Percentiles rank a stretch among this genome's conserved stretches.
Evolutionary conservation across 2,113 vertebrate genomes (phyloP).

Genomic region (Notarius lentiginosus): DNA sequence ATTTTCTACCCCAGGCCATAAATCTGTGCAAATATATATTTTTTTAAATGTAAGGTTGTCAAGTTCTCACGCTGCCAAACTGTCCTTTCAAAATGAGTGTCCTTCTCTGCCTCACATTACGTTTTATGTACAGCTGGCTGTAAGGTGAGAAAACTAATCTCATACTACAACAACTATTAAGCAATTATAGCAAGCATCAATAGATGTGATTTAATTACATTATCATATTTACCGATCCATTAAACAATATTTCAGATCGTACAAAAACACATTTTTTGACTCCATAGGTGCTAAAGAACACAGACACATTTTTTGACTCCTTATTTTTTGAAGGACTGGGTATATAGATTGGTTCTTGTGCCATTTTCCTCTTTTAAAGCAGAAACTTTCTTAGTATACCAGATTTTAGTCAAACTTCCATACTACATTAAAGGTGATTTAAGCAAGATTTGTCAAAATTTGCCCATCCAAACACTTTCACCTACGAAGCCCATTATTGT

Average conservation of each 20-base stretch:
- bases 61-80: not conserved
- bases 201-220: not conserved
- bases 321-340: not conserved
- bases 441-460: not conserved
- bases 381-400: not conserved
- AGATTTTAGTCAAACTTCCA: not conserved
- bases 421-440: not conserved
- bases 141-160: slow-evolving; percentile 2
- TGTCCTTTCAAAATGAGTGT: slow-evolving; percentile 1
- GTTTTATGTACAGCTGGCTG: slow-evolving; percentile 9
- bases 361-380: not conserved
- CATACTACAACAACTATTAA: not conserved
- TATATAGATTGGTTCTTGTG: not conserved
- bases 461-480: not conserved
- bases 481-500: too few relatives aligned
- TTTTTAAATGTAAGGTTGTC: not conserved
- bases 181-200: not conserved
- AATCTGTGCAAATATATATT: slow-evolving; percentile 11
- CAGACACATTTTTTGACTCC: not conserved
- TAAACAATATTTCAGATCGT: not conserved
- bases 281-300: too few relatives aligned
- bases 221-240: not conserved
- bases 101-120: not conserved
- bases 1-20: not conserved
- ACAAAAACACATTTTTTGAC: not conserved